A percentile compares a stretch with the other conserved stretches of the same genome.
phyloP scores from a whole-genome alignment of 2,888 invertebrate genomes.

The Coecobrya sp. region DNA sequence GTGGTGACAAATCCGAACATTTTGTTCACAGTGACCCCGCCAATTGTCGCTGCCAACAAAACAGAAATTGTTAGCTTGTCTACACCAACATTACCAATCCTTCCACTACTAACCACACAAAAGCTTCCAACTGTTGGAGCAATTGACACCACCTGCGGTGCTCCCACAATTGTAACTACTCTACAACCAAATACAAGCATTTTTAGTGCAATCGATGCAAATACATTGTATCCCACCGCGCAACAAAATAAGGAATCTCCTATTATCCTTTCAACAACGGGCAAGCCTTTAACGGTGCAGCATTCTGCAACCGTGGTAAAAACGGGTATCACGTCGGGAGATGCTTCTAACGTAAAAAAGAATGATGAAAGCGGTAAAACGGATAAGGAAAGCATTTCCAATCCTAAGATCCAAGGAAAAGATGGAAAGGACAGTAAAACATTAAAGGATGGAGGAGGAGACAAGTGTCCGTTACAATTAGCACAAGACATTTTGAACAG shows the following conservation, averaged over 20 bases:
- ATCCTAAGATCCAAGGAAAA: slow-evolving; percentile 11
- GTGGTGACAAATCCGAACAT: slow-evolving; percentile 73
- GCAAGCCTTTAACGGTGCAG: background rate
- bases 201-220: slow-evolving; percentile 71
- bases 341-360: background rate
- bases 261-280: slow-evolving; percentile 22
- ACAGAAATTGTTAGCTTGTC: slow-evolving; percentile 73
- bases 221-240: slow-evolving; percentile 41
- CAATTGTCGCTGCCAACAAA: slow-evolving; percentile 61
- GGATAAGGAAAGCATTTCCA: slow-evolving; percentile 34
- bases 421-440: slow-evolving; percentile 57
- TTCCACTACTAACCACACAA: slow-evolving; percentile 70
- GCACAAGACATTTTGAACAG: slow-evolving; percentile 86
- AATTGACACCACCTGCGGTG: slow-evolving; percentile 67
- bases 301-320: background rate
- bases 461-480: slow-evolving; percentile 84
- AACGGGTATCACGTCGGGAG: background rate
- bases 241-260: slow-evolving; percentile 28
- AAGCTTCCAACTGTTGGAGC: slow-evolving; percentile 74
- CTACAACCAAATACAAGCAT: slow-evolving; percentile 68
- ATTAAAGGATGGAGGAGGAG: slow-evolving; percentile 4
- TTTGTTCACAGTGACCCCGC: slow-evolving; percentile 76
- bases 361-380: slow-evolving; percentile 17
- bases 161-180: slow-evolving; percentile 74
- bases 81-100: slow-evolving; percentile 75